A percentile compares a stretch with the other conserved stretches of the same genome.
Evolutionary conservation across 2,113 vertebrate species (phyloP).

Genomic region (Myiagra hebetior): DNA sequence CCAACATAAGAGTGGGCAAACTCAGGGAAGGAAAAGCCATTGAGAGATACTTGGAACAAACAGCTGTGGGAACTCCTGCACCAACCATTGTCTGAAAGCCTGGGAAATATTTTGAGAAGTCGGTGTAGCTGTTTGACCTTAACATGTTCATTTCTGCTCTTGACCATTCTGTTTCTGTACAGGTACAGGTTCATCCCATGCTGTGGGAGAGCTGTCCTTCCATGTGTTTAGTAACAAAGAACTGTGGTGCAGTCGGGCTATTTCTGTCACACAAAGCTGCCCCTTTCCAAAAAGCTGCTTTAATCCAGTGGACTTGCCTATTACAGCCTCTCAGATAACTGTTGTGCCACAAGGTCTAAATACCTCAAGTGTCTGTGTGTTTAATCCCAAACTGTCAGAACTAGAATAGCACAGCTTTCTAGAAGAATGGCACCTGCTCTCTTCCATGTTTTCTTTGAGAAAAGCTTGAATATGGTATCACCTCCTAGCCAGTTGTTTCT

Average conservation of each 20-base stretch:
- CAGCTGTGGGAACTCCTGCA: background rate
- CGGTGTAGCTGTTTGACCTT: background rate
- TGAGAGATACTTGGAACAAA: background rate
- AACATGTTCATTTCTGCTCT: background rate
- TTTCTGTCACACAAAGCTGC: background rate
- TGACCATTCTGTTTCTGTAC: background rate
- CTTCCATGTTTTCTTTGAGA: background rate
- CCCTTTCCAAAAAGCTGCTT: background rate
- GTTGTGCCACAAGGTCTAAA: background rate
- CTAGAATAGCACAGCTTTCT: background rate
- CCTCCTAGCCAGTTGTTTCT: constrained; percentile 9
- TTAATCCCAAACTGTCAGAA: background rate
- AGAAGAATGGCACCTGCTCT: background rate
- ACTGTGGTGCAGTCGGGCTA: background rate
- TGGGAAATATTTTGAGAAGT: background rate
- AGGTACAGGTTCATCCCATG: rapidly evolving
- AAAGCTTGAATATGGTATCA: background rate
- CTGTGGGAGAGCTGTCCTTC: rapidly evolving
- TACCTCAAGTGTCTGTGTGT: background rate
- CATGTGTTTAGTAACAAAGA: background rate
- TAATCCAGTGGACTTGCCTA: background rate
- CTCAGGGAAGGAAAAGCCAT: background rate
- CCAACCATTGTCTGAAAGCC: background rate
- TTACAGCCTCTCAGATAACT: background rate
- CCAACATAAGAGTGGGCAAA: no score